Evolutionary conservation across 2,113 vertebrate species (phyloP).

Genomic region (Coreoperca whiteheadi): DNA sequence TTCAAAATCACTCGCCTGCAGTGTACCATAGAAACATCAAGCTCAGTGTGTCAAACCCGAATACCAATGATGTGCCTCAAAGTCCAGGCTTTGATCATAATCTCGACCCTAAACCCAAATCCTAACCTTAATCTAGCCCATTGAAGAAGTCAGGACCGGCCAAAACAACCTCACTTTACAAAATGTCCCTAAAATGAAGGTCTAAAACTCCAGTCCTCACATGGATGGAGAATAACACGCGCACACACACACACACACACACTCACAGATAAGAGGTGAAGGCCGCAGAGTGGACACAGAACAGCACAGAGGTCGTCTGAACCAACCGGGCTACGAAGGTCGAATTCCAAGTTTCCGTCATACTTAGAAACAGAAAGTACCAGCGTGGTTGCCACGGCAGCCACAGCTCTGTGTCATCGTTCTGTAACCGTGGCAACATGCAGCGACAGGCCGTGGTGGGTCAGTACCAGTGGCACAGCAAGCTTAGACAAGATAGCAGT

Average conservation of each 20-base stretch:
- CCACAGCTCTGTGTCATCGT: slow-evolving; percentile 40
- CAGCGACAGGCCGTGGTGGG: slow-evolving; percentile 42
- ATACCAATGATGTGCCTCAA: slow-evolving; percentile 7
- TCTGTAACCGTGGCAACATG: slow-evolving; percentile 53
- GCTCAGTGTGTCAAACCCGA: slow-evolving; percentile 8
- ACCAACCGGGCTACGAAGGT: slow-evolving; percentile 76
- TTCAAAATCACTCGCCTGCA: slow-evolving; percentile 46
- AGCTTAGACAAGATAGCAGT: slow-evolving; percentile 52
- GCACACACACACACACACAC: slow-evolving; percentile 23
- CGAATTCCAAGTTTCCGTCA: slow-evolving; percentile 49
- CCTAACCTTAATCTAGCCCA: background rate
- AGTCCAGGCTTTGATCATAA: background rate
- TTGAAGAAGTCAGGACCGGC: background rate
- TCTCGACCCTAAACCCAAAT: background rate
- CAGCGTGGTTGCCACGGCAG: slow-evolving; percentile 87
- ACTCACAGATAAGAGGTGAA: slow-evolving; percentile 56
- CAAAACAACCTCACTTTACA: slow-evolving; percentile 17
- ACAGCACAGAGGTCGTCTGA: slow-evolving; percentile 88
- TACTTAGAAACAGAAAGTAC: slow-evolving; percentile 88
- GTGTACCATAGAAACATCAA: slow-evolving; percentile 53
- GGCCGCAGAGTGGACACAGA: slow-evolving; percentile 86
- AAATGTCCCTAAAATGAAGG: slow-evolving; percentile 4
- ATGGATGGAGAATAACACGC: slow-evolving; percentile 23
- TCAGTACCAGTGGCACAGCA: slow-evolving; percentile 60
- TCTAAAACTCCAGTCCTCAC: slow-evolving; percentile 19